These are phyloP conservation scores for Eulemur coronatus DNA, from an alignment of 2,797 vertebrate genomes.

Conservation along the genomic window DNA sequence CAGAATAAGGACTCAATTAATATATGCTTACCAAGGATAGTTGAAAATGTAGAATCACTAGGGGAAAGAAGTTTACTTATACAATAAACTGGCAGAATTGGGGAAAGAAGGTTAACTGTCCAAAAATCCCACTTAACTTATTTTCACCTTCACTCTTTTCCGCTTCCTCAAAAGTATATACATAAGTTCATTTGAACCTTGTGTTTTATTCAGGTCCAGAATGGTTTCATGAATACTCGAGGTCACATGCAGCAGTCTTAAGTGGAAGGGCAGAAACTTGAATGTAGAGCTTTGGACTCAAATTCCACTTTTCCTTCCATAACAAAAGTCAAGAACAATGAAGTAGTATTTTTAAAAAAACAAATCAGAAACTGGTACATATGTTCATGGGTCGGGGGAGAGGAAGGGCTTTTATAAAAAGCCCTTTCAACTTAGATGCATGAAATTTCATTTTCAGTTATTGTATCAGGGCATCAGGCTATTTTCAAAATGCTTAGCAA, in stretches of 20 bases:
- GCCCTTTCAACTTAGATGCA: neutral
- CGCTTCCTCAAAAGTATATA: neutral
- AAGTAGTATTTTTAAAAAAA: neutral
- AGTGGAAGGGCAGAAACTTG: neutral
- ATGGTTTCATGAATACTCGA: neutral
- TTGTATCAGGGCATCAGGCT: neutral
- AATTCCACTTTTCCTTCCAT: neutral
- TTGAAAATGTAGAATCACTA: neutral
- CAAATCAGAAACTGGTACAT: neutral
- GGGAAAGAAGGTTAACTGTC: neutral
- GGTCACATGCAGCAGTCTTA: neutral
- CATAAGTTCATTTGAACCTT: neutral
- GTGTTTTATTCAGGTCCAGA: neutral
- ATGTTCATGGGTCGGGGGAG: neutral
- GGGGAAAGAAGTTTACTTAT: neutral
- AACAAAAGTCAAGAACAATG: neutral
- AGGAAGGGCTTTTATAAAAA: neutral
- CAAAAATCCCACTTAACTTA: neutral
- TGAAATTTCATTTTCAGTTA: neutral
- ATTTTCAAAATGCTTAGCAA: constrained; percentile 34
- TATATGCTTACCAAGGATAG: neutral
- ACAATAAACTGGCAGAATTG: neutral
- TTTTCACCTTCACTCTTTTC: neutral
- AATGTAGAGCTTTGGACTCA: neutral
- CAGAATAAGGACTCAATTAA: neutral